Evolutionary conservation across 1,140 invertebrate genomes (phyloP), one percentile per base, ranked within the genome.

Genomic region (Drosophila nebulosa): DNA sequence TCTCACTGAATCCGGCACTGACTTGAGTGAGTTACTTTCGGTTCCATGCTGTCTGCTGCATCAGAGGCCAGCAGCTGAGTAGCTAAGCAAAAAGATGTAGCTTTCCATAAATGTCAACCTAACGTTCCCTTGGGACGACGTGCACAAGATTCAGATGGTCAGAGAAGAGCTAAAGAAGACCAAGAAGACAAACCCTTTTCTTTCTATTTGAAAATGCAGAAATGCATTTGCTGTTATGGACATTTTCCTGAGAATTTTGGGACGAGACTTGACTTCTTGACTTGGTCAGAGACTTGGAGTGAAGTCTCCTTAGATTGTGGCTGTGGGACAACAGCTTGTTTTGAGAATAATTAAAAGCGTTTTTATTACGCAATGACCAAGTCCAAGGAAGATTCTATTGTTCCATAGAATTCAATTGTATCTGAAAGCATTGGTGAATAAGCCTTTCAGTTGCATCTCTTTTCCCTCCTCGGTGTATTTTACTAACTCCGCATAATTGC

Each of bases 121-220:
- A 74, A 74, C 71, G 71, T 74, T 74, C 71, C 71, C 63, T 74
- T 66, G 71, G 56, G 56, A 60, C 26, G 51, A 66, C 27, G 63
- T 56, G 71, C 62, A 46, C 39, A 46, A 46, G 24, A 71, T 30
- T 18, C 14, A 36, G 56, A 24, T 55, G 52, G 52, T 26, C 14
- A 27, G 24, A 30, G 9, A 51, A 10, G 3, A 51, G n/a, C n/a
- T n/a, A 18, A 10, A 18, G 52, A 14, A 55, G 52, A 21, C 16
- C 60, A 42, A 32, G 21, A 10, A 58, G 6, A 10, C 16, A 22
- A 42, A 32, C 51, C 71, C 71, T 72, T 74, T 74, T 66, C 39
- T 21, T 55, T n/a, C 16, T 24, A 67, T 36, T 73, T 74, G 74
- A 74, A 74, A 74, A 74, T 74, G 71, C 71, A 74, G 63, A 74